Conservation (phyloP, 2,888 invertebrate genomes). For the Drosophila anomalata region DNA sequence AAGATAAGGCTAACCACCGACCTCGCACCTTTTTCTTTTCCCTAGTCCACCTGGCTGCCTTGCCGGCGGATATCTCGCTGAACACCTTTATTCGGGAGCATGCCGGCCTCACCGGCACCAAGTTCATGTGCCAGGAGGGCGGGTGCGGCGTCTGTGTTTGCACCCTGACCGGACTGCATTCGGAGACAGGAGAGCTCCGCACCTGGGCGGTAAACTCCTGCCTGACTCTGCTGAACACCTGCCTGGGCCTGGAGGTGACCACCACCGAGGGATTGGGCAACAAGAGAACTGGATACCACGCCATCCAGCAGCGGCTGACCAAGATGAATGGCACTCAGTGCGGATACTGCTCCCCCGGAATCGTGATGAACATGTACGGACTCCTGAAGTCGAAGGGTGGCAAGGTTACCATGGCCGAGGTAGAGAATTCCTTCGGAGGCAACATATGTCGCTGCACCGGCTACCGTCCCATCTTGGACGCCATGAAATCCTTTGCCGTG, state of each 20-base stretch:
- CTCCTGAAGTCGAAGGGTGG: conserved; percentile 84
- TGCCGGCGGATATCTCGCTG: conserved; percentile 84
- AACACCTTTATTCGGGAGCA: conserved; percentile 86
- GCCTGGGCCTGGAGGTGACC: conserved; percentile 88
- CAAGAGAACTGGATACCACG: conserved; percentile 87
- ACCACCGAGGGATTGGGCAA: conserved; percentile 91
- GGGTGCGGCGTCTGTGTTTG: conserved; percentile 88
- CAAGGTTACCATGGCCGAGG: conserved; percentile 86
- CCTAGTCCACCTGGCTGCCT: conserved; percentile 75
- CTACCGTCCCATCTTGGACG: conserved; percentile 90
- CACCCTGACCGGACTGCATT: conserved; percentile 79
- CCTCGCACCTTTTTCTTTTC: background rate
- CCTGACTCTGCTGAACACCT: conserved; percentile 86
- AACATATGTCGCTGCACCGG: conserved; percentile 93
- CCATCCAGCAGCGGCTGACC: conserved; percentile 88
- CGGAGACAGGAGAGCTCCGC: conserved; percentile 83
- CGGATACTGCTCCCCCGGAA: conserved; percentile 91
- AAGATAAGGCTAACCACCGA: conserved; percentile 9
- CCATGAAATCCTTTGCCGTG: conserved; percentile 90
- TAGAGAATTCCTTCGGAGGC: conserved; percentile 91
- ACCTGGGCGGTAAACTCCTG: conserved; percentile 89
- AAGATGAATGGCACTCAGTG: conserved; percentile 89
- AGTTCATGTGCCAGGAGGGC: conserved; percentile 88
- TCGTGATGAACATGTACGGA: conserved; percentile 90
- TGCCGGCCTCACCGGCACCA: conserved; percentile 87